Percentiles rank a stretch among this genome's conserved stretches.
Conservation (phyloP, 1,140 invertebrate species). For the Brachionus rubens region DNA sequence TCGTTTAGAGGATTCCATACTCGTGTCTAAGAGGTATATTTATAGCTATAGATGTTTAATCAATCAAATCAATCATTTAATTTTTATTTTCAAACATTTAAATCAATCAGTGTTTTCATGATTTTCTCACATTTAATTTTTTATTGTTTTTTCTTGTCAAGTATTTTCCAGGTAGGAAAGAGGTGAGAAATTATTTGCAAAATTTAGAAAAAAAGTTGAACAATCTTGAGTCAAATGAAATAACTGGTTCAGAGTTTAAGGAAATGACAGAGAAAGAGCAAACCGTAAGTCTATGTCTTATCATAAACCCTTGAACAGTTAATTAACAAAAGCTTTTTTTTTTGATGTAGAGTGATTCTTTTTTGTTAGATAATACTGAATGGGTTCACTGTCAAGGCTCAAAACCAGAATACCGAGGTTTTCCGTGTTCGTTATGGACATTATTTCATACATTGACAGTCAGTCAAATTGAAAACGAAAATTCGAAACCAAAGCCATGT, state of each 20-base stretch:
- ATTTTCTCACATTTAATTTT: not conserved
- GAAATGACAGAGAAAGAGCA: not conserved
- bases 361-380: constrained; percentile 19
- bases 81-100: not conserved
- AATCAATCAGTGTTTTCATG: not conserved
- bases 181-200: constrained; percentile 20
- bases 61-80: not conserved
- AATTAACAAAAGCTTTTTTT: not conserved
- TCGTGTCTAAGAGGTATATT: no score
- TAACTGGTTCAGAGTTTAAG: not conserved
- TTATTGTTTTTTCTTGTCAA: not conserved
- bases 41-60: not conserved
- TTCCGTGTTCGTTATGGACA: constrained; percentile 49
- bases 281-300: not conserved
- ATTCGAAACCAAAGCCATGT: not conserved
- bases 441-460: constrained; percentile 48
- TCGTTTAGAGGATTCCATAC: no score
- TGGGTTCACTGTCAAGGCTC: constrained; percentile 48
- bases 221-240: not conserved
- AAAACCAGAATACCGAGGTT: constrained; percentile 46
- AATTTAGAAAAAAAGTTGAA: constrained; percentile 6
- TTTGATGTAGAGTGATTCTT: not conserved
- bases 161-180: constrained; percentile 43
- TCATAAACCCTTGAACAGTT: no score
- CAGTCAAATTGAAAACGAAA: constrained; percentile 5